Conservation (phyloP, 2,797 vertebrate genomes). For the Myoxocephalus aenaeus region DNA sequence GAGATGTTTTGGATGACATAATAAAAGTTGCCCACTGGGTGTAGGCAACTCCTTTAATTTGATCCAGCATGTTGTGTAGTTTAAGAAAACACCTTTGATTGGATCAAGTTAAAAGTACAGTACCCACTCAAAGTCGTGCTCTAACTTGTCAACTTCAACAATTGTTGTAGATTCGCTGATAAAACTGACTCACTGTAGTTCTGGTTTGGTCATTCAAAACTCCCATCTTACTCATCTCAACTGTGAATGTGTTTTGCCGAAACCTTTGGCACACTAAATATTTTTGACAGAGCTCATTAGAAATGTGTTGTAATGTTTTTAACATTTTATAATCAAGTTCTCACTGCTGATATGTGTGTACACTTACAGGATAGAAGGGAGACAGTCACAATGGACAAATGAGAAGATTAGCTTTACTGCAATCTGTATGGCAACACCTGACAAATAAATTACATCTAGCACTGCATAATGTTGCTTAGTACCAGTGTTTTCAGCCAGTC, state of each 20-base stretch:
- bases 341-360: background rate
- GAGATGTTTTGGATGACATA: background rate
- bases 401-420: slow-evolving; percentile 29
- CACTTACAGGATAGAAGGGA: background rate
- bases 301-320: background rate
- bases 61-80: background rate
- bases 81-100: background rate
- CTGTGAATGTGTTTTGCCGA: background rate
- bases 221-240: background rate
- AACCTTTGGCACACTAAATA: background rate
- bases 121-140: background rate
- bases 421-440: slow-evolving; percentile 41
- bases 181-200: slow-evolving; percentile 31
- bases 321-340: background rate
- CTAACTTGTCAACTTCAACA: slow-evolving; percentile 26
- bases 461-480: slow-evolving; percentile 20
- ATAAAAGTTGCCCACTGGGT: background rate
- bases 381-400: background rate
- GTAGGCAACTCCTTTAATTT: background rate
- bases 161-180: slow-evolving; percentile 12
- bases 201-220: background rate
- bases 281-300: background rate
- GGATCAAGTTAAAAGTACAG: background rate
- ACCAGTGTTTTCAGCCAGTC: slow-evolving; percentile 1
- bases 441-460: slow-evolving; percentile 52